Base-by-base conservation (phyloP, 1,140 invertebrate species). In the Hormaphis cornu region DNA sequence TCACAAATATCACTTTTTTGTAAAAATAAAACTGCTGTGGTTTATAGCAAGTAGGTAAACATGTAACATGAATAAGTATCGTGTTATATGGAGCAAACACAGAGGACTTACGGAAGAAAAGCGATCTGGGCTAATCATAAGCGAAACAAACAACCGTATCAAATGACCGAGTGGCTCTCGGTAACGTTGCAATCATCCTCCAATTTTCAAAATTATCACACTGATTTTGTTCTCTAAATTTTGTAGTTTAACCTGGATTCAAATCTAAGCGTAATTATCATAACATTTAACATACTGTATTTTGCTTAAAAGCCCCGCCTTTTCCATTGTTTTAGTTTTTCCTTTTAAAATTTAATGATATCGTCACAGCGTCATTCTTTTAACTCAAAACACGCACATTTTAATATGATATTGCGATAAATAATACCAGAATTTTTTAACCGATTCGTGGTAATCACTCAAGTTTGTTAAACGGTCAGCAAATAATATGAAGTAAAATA, bases 51-150 rank as follows among this genome's bases (percentile, higher is more conserved):
- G 18, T 14, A 20, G n/a, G n/a, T n/a, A 54, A 54, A 2, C 10
- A 54, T 20, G 30, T 54, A 20, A 54, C 28, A 54, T n/a, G 14
- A 14, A 9, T 18, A 8, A 33, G 28, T 40, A 40, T n/a, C 46
- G 58, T 63, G 40, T 63, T 63, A 20, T 63, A 63, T 63, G 40
- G 58, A 63, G 40, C 58, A 63, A 63, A 63, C 30, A 63, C n/a
- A 16, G 40, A 56, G 42, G 54, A 70, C 52, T 56, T 70, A 54
- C 40, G 48, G 52, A 70, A 70, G 54, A 70, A 69, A 54, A 69
- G 33, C 48, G 66, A 69, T 53, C 46, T 69, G 66, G 46, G 46
- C 46, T 52, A 54, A 69, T 50, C 46, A 52, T 52, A 37, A 52
- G 44, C 33, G 46, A 69, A 52, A 54, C 48, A 69, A 54, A 54